These are phyloP conservation scores for Adelges cooleyi DNA, from an alignment of 1,140 invertebrate species.

Conservation along the genomic window DNA sequence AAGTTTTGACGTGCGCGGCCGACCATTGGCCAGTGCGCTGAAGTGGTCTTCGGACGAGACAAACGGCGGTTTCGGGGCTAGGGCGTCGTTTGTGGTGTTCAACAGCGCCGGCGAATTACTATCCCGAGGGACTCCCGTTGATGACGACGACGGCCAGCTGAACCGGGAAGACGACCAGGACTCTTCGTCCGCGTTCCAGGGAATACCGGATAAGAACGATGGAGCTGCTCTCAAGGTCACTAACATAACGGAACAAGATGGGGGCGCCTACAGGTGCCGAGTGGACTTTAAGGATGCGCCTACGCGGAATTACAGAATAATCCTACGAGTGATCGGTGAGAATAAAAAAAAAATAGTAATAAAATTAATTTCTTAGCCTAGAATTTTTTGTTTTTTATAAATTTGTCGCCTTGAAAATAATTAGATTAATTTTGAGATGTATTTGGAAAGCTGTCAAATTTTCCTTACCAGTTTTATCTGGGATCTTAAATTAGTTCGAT, in stretches of 20 bases:
- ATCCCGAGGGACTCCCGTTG: too few species aligned
- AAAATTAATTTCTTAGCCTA: too few species aligned
- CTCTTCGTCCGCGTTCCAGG: conserved; percentile 40
- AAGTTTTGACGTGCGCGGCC: conserved; percentile 72
- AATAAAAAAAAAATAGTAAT: conserved; percentile 35
- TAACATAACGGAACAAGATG: conserved; percentile 39
- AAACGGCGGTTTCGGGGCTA: conserved; percentile 60
- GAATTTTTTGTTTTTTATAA: too few species aligned
- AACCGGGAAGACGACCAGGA: conserved; percentile 62
- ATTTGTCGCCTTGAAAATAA: too few species aligned
- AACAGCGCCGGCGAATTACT: conserved; percentile 48
- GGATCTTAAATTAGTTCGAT: too few species aligned
- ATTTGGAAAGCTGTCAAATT: too few species aligned
- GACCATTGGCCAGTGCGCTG: conserved; percentile 52
- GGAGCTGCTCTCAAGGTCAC: conserved; percentile 35
- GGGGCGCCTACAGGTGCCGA: conserved; percentile 57
- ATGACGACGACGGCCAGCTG: conserved; percentile 35
- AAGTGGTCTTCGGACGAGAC: conserved; percentile 68
- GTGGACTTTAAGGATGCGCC: conserved; percentile 61
- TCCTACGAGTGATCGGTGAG: conserved; percentile 64
- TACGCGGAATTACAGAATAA: conserved; percentile 57
- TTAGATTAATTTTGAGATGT: too few species aligned
- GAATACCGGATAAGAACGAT: conserved; percentile 38
- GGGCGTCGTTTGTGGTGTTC: conserved; percentile 60
- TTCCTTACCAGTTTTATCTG: too few species aligned